Base-by-base conservation (phyloP, 2,888 invertebrate genomes). In the Andrena haemorrhoa region DNA sequence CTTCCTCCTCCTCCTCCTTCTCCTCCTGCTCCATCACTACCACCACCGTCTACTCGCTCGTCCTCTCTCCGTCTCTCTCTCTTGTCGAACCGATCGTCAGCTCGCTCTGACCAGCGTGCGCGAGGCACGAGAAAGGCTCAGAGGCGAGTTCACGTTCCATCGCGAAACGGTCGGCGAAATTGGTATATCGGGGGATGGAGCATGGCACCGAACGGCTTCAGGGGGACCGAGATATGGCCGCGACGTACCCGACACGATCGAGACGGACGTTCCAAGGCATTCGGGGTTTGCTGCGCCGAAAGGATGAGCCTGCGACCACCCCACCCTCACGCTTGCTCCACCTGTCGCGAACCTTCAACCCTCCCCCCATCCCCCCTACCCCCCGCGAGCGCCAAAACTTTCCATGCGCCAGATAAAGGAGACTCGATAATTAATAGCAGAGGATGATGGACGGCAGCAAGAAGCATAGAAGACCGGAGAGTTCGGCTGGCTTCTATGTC, bases 91-190 rank as follows among this genome's bases (percentile, higher is more conserved):
- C 86, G 86, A 68, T 86, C 74, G 82, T 56, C 75, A 69, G 58
- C 74, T 75, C 70, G 53, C 51, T 73, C 51, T 20, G 56, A 56
- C 12, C 69, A 33, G 72, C 69, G 66, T 75, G 79, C 31, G 76
- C 20, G 83, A 83, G 80, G 75, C 75, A 58, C 84, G 70, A 65
- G 79, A 76, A 70, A 77, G 75, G 72, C 65, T 61, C 79, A 1
- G 77, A 75, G 73, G 68, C 85, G 87, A 87, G 85, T 79, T 85
- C 86, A 68, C 88, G 87, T 88, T 87, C 86, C 87, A 83, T 86
- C 78, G 86, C 77, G 70, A 88, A 86, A 77, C 82, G 79, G 86
- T 72, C 66, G 79, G 49, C 61, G 82, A 84, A 87, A 87, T 87
- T 81, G 87, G 87, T 82, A 66, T 82, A 86, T 84, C 85, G 87